Conservation (phyloP, 2,888 invertebrate genomes). For the Macrophya annulata region DNA sequence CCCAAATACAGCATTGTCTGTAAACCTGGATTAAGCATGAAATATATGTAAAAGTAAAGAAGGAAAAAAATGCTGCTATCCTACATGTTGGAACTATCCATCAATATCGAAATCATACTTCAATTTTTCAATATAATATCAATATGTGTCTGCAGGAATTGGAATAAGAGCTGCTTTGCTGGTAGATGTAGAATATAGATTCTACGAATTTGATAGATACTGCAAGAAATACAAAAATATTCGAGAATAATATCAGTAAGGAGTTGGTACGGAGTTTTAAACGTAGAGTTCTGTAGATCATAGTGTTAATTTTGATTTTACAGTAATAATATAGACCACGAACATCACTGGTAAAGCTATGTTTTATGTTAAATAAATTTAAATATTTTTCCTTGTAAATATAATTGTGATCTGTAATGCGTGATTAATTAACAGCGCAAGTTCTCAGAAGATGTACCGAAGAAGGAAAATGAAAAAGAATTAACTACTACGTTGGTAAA, state of each 20-base stretch:
- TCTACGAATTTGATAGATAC: not conserved
- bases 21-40: constrained; percentile 68
- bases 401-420: not conserved
- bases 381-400: too few relatives aligned
- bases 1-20: constrained; percentile 75
- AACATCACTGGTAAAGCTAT: not conserved
- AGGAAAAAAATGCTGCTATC: too few relatives aligned
- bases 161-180: not conserved
- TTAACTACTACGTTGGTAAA: too few relatives aligned
- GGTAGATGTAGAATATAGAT: not conserved
- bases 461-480: not conserved
- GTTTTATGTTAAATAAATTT: too few relatives aligned
- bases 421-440: not conserved
- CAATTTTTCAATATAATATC: not conserved
- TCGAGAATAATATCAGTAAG: not conserved
- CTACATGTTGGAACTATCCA: not conserved
- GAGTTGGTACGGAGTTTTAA: not conserved
- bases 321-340: not conserved
- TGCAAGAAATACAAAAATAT: not conserved
- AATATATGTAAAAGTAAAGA: not conserved
- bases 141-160: not conserved
- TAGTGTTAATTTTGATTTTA: not conserved
- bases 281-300: not conserved
- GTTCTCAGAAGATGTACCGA: not conserved
- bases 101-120: not conserved